Base-by-base conservation (phyloP, 2,797 vertebrate genomes). In the Thamnophis elegans region DNA sequence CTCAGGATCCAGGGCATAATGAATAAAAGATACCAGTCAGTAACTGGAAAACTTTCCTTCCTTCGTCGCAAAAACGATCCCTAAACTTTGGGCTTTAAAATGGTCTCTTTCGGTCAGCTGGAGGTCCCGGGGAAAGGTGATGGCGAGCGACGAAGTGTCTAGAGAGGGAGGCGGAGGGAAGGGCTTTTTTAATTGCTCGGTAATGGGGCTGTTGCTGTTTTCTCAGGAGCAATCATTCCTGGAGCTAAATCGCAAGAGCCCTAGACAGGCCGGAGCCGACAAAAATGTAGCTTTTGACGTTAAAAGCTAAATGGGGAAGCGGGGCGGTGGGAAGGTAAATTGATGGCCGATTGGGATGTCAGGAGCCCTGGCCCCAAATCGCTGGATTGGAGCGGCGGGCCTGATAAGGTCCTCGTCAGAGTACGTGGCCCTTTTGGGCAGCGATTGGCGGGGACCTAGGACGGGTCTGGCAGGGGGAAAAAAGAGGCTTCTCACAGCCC, bases 201-300 rank as follows among this genome's bases (percentile, higher is more conserved):
- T 97, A 97, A 98, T 95, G 95, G 97, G 96, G 94, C 97, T 96
- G 95, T 96, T 96, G 97, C 97, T 96, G 82, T 97, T 97, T 98
- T 97, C 97, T 97, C 96, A 95, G 97, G 96, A 97, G 95, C 96
- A 95, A 96, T 97, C 97, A 96, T 96, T 98, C 97, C 96, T 95
- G 94, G 95, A 97, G 97, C 92, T 97, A 97, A 98, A 97, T 97
- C 97, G 95, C 97, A 94, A 97, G 96, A 97, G 94, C 88, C 96
- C 98, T 97, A 98, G 98, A 98, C 98, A 98, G 97, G 95, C 97
- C 97, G 98, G 98, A 98, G 98, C 98, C 98, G 94, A 97, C 97
- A 98, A 98, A 98, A 98, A 98, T 98, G 98, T 97, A 97, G 97
- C 96, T 97, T 98, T 98, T 98, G 98, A 98, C 98, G 97, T 98